These are phyloP conservation scores for Zalophus californianus DNA, from an alignment of 2,797 vertebrate genomes.

Conservation along the genomic window DNA sequence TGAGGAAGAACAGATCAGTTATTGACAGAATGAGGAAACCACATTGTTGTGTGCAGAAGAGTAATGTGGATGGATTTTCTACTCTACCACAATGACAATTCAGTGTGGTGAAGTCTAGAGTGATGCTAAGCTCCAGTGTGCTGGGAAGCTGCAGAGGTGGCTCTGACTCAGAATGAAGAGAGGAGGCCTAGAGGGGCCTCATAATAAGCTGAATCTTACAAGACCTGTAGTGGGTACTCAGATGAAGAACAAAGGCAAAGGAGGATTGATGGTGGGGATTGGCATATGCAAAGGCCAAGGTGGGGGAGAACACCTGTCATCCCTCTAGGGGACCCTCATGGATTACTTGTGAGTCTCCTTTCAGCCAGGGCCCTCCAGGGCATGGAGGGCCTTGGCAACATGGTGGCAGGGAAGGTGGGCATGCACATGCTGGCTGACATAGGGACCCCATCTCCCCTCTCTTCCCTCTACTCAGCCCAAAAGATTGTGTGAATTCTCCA, in stretches of 20 bases:
- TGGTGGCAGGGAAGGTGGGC: neutral
- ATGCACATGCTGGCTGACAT: neutral
- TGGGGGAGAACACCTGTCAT: neutral
- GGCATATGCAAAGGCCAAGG: neutral
- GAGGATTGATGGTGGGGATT: neutral
- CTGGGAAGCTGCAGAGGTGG: neutral
- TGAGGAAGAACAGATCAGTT: neutral
- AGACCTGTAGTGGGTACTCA: neutral
- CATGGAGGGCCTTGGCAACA: neutral
- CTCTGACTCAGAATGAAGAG: neutral
- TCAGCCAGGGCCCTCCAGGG: neutral
- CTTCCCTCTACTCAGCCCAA: neutral
- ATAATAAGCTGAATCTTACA: neutral
- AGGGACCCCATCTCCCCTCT: neutral
- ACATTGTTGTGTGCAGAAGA: neutral
- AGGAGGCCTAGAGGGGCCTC: neutral
- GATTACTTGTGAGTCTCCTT: neutral
- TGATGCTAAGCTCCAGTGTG: neutral
- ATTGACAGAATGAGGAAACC: neutral
- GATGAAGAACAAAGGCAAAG: neutral
- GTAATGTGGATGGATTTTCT: neutral
- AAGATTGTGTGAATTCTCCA: neutral
- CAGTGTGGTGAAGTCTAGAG: neutral
- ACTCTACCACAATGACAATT: neutral
- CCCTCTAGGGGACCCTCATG: neutral